These are phyloP conservation scores for Pristis pectinata DNA, from an alignment of 2,797 vertebrate genomes.

Conservation along the genomic window DNA sequence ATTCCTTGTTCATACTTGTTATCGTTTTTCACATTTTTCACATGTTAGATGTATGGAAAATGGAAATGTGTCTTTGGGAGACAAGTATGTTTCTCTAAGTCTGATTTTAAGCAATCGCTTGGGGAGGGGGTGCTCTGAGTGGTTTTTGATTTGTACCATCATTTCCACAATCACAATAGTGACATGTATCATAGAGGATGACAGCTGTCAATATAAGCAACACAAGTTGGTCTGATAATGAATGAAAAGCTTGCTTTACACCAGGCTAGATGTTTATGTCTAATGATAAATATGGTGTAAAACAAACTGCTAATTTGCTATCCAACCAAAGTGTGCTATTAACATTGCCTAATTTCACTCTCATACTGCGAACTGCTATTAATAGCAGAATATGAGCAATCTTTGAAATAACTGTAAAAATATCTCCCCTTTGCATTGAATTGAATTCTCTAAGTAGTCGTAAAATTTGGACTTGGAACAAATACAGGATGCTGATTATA, in stretches of 20 bases:
- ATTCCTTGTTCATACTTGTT: not conserved
- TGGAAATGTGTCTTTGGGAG: not conserved
- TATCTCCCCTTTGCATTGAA: not conserved
- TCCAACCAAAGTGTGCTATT: not conserved
- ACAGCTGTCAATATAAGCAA: not conserved
- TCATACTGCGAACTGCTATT: not conserved
- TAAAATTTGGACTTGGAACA: not conserved
- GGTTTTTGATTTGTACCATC: not conserved
- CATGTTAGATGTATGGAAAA: not conserved
- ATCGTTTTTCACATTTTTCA: not conserved
- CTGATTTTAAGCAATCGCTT: not conserved
- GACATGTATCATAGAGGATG: not conserved
- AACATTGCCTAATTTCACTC: not conserved
- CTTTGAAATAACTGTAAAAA: not conserved
- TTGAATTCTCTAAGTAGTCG: not conserved
- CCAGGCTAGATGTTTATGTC: not conserved
- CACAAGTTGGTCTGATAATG: not conserved
- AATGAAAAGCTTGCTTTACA: not conserved
- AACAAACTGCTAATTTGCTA: not conserved
- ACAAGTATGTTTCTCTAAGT: not conserved
- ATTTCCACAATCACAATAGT: not conserved
- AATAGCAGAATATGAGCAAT: not conserved
- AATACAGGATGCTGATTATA: not conserved
- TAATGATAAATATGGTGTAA: not conserved
- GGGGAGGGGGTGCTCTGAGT: no score